Evolutionary conservation across 2,797 vertebrate genomes (phyloP), one percentile per base, ranked within the genome.

Genomic region (Cirrhinus molitorella): DNA sequence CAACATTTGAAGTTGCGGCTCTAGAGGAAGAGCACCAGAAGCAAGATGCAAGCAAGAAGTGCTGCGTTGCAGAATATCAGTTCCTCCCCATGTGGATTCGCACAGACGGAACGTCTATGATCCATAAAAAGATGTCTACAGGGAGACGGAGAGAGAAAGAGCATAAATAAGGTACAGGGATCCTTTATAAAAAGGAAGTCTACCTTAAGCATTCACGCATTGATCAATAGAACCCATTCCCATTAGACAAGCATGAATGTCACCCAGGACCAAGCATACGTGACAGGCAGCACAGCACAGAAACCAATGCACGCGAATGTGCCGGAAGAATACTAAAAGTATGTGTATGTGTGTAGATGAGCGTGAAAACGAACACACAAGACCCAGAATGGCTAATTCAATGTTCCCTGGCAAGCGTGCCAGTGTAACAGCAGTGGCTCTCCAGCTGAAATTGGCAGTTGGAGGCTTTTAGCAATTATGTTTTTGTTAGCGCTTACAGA

Each of bases 401-500:
- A 81, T 88, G 85, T 85, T 90, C 88, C 85, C 80, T 47, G 72
- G 87, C 76, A 89, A 90, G 90, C 77, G 75, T 88, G 67, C 88
- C 87, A 76, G 72, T 79, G 68, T 88, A 89, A 86, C 91, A 90
- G 88, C 78, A 80, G 65, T 87, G 73, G 80, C 90, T 21, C 74
- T 79, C 86, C 65, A 81, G 86, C 84, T 82, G 90, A 93, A 92
- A 92, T 91, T 92, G 91, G 89, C 88, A 88, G 90, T 91, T 92
- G 87, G 89, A 87, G 59, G 86, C 87, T 91, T 91, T 91, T 90
- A 93, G 88, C 87, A 91, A 94, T 94, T 92, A 91, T 68, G 68
- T 89, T 91, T 92, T 91, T 93, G 93, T 93, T 91, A 88, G 90
- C 75, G 81, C 80, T 89, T 90, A 89, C 88, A 89, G 91, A 92